Evolutionary conservation across 2,113 vertebrate species (phyloP).

Genomic region (Pheucticus melanocephalus): DNA sequence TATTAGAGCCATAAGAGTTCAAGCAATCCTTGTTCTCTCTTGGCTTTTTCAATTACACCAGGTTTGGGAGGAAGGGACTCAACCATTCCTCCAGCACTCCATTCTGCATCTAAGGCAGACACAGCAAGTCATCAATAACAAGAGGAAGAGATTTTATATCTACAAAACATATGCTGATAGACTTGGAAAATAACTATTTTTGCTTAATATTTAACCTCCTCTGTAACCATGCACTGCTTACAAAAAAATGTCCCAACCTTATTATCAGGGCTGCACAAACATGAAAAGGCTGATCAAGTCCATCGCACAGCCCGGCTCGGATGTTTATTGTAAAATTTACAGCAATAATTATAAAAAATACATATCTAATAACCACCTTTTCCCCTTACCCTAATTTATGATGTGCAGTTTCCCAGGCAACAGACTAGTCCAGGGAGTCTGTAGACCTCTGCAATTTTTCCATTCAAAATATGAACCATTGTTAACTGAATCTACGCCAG

Average conservation of each 20-base stretch:
- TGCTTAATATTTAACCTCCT: neutral
- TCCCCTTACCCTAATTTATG: neutral
- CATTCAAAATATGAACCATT: neutral
- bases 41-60: neutral
- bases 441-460: constrained; percentile 3
- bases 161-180: neutral
- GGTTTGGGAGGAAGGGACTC: neutral
- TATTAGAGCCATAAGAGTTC: neutral
- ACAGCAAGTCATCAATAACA: neutral
- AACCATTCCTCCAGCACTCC: neutral
- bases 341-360: neutral
- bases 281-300: neutral
- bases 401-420: constrained; percentile 40
- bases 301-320: neutral
- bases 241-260: neutral
- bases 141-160: neutral
- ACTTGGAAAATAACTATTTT: neutral
- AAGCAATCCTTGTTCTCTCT: constrained; percentile 5
- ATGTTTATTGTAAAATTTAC: neutral
- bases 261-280: neutral
- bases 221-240: neutral
- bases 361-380: neutral
- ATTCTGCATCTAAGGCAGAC: neutral
- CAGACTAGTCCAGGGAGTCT: neutral
- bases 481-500: neutral